phyloP scores from a whole-genome alignment of 1,140 invertebrate genomes.

The Eriocheir sinensis region DNA sequence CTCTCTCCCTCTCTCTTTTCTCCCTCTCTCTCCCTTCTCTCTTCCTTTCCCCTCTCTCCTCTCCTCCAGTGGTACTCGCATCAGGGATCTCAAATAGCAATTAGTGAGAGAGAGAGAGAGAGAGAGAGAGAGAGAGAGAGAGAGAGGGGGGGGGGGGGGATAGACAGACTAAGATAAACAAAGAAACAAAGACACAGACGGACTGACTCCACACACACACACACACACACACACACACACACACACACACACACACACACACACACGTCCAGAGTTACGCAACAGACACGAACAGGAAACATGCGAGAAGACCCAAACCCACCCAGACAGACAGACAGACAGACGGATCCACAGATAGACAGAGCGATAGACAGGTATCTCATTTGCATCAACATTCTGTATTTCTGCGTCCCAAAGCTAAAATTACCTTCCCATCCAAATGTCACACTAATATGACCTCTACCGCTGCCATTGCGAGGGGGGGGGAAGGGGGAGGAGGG shows the following conservation, averaged over 20 bases:
- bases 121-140: constrained; percentile 8
- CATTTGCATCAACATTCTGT: background rate
- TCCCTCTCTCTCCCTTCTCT: background rate
- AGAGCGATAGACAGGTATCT: background rate
- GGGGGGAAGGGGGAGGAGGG: background rate
- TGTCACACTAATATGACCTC: background rate
- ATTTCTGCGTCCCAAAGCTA: background rate
- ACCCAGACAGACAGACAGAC: background rate
- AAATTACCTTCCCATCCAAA: background rate
- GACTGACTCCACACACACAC: background rate
- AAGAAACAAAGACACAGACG: background rate
- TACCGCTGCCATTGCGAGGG: too few relatives aligned
- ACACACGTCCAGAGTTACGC: background rate
- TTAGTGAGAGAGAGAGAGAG: constrained; percentile 10
- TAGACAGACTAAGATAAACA: background rate
- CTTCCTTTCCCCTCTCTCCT: background rate
- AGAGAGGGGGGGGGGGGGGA: background rate
- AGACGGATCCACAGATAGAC: background rate
- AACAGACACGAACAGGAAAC: too few relatives aligned
- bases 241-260: background rate
- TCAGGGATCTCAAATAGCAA: background rate
- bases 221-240: background rate
- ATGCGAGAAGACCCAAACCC: too few relatives aligned
- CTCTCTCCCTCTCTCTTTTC: background rate
- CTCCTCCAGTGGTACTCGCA: background rate